Evolutionary conservation across 2,797 vertebrate genomes (phyloP), one percentile per base, ranked within the genome.

Genomic region (Morelia viridis): DNA sequence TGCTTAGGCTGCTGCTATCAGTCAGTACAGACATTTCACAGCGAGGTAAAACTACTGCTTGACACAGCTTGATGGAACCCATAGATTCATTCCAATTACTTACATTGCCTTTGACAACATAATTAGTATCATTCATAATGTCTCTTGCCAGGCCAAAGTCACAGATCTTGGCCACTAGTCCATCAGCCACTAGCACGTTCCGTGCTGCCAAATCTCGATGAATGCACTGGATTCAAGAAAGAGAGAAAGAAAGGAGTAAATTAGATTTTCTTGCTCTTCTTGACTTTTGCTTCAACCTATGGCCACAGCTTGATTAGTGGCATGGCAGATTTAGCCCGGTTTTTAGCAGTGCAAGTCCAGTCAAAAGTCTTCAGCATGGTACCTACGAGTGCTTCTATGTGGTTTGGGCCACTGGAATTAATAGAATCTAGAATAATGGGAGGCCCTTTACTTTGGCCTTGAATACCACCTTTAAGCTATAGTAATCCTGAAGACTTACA

Each of bases 81-180:
- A 10, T 8, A 35, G 8, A 24, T 35, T 19, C n/a, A 28, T 28
- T 62, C 68, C 24, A 26, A 12, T 89, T 80, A 97, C 98, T 98
- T 96, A 99, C 99, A 0, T 99, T 99, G 97, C 99, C 99, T 96
- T 99, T 99, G 65, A 99, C 99, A 2, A 99, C 98, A 0, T 99
- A 99, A 97, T 99, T 99, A 1, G 98, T 98, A 95, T 99, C 99
- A 13, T 99, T 99, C 98, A 99, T 99, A 97, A 99, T 99, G 96
- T 99, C 99, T 22, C 99, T 98, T 0, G 99, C 99, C 95, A 99
- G 97, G 71, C 99, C 99, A 0, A 99, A 99, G 97, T 99, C 99
- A 65, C 99, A 99, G 89, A 99, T 99, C 97, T 99, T 99, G 89
- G 99, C 99, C 93, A 98, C 97, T 0, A 97, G 97, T 84, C 96